Evolutionary conservation across 2,797 vertebrate genomes (phyloP), one percentile per base, ranked within the genome.

Genomic region (Falco novaeseelandiae): DNA sequence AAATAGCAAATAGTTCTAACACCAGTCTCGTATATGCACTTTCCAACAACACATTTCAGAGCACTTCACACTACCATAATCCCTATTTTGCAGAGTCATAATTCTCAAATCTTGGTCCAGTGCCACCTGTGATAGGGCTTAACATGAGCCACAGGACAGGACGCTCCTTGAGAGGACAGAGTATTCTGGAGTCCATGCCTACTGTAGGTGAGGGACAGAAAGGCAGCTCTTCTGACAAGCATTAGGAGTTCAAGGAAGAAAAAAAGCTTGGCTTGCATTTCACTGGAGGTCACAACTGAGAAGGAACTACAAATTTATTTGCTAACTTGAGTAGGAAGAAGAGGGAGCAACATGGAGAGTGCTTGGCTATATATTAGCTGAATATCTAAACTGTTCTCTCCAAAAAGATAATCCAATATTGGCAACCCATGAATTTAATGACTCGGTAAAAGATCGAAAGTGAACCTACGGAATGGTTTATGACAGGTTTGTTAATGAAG

Each of bases 401-500:
- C 42, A 86, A 92, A 92, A 89, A 71, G 8, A 65, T 90, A 76
- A 96, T 72, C 36, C 40, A 51, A 40, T 65, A 66, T 78, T 87
- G 61, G 57, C 78, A 83, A 83, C 34, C 38, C 49, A 49, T 42
- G 51, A 93, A 90, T 95, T 84, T 89, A 85, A 78, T 77, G 54
- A 59, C 70, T 90, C 4, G 0, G 32, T 65, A 69, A 30, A 62
- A 89, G 55, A 89, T 69, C 78, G 71, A 89, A 65, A 89, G 20
- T 63, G 85, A 96, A 77, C 36, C 8, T 48, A 74, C 14, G 61
- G 67, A 93, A 91, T 71, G 30, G 32, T 30, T 90, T 90, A 61
- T 89, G 90, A 90, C n/a, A 92, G n/a, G 30, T 77, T 87, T 71
- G 46, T 49, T 90, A 90, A 84, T 66, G 61, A 71, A 90, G 21